Conservation (phyloP, 2,113 vertebrate genomes). For the Scopus umbretta region DNA sequence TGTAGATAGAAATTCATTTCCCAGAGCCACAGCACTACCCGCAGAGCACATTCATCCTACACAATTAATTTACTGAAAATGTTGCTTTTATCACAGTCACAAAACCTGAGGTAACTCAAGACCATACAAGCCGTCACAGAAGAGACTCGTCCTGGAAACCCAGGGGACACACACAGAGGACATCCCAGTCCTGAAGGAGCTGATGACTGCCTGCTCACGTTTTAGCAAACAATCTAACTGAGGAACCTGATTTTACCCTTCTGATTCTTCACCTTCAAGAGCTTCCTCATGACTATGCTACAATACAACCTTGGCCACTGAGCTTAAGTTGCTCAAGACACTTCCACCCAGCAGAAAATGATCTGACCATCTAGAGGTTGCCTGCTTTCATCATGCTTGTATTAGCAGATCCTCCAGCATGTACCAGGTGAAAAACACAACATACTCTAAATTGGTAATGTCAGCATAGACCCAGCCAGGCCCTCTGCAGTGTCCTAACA, state of each 20-base stretch:
- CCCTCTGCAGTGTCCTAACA: neutral
- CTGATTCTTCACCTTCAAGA: neutral
- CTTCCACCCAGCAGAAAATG: neutral
- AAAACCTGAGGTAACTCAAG: neutral
- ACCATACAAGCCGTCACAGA: neutral
- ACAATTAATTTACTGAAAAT: neutral
- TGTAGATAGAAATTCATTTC: neutral
- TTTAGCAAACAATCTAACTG: neutral
- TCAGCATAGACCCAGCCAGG: neutral
- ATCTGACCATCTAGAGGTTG: neutral
- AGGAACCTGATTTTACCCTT: neutral
- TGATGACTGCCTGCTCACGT: neutral
- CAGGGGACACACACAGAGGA: neutral
- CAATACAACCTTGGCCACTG: neutral
- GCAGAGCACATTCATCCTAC: neutral
- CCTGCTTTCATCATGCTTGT: neutral
- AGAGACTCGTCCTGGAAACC: neutral
- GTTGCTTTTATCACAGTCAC: neutral
- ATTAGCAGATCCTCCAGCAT: neutral
- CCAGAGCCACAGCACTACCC: neutral
- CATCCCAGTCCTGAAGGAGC: neutral
- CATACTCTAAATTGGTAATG: neutral
- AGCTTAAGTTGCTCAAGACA: accelerated
- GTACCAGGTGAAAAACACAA: neutral
- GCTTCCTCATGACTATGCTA: neutral